A percentile compares a stretch with the other conserved stretches of the same genome.
phyloP scores from a whole-genome alignment of 2,888 invertebrate genomes.

The Lithodes maja region DNA sequence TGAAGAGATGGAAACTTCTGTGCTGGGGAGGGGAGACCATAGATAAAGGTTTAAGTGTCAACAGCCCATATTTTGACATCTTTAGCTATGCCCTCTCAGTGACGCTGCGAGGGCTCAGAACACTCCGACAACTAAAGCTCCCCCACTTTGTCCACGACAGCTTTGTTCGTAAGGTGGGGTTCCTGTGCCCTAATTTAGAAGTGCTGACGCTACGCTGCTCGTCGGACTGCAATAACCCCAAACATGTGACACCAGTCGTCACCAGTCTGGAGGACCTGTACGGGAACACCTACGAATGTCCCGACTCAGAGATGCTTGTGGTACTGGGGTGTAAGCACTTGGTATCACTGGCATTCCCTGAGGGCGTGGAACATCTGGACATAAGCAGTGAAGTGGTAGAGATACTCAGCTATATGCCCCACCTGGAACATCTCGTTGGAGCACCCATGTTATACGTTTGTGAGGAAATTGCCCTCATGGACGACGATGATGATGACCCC shows the following conservation, averaged over 20 bases:
- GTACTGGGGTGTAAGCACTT: conserved; percentile 50
- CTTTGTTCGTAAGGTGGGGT: conserved; percentile 57
- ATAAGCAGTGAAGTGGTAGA: conserved; percentile 54
- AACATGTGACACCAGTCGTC: conserved; percentile 48
- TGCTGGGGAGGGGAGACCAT: conserved; percentile 48
- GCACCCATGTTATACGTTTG: conserved; percentile 52
- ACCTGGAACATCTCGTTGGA: conserved; percentile 54
- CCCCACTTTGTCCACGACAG: conserved; percentile 62
- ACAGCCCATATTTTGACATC: conserved; percentile 54
- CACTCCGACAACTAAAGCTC: conserved; percentile 47
- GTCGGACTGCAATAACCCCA: conserved; percentile 54
- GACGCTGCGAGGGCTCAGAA: conserved; percentile 38
- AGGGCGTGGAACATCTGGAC: conserved; percentile 52
- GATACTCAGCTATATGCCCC: conserved; percentile 55
- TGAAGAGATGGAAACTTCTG: conserved; percentile 53
- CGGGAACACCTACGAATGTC: conserved; percentile 10
- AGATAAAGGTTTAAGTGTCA: conserved; percentile 11
- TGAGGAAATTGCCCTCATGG: conserved; percentile 17
- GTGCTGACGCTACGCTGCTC: conserved; percentile 55
- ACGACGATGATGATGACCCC: background rate
- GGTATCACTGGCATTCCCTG: conserved; percentile 52
- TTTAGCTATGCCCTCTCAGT: conserved; percentile 49
- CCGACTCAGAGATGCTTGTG: conserved; percentile 30
- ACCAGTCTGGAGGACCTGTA: conserved; percentile 56
- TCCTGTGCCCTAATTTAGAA: conserved; percentile 53